Evolutionary conservation across 2,888 invertebrate species (phyloP).

Genomic region (Corbicula japonica): DNA sequence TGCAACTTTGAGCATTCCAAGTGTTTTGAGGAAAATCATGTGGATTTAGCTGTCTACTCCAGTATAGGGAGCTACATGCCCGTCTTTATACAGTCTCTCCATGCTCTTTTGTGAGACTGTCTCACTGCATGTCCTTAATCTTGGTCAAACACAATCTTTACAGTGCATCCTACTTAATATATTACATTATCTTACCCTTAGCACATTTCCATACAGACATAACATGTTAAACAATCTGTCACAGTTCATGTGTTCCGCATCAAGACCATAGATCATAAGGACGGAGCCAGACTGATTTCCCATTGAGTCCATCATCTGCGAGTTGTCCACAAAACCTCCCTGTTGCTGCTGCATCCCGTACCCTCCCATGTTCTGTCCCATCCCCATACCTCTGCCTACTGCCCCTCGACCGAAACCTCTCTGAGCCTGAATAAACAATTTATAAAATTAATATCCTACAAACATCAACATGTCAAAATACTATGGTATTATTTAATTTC

Average conservation of each 20-base stretch:
- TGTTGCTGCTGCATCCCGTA: conserved; percentile 57
- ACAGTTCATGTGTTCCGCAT: conserved; percentile 96
- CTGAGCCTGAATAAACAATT: background rate
- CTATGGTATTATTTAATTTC: too few relatives aligned
- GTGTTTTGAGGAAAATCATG: too few relatives aligned
- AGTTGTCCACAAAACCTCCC: conserved; percentile 51
- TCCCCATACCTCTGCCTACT: conserved; percentile 9
- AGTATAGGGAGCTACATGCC: too few relatives aligned
- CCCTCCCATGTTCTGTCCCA: conserved; percentile 39
- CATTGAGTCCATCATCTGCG: conserved; percentile 7
- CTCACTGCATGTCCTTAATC: too few relatives aligned
- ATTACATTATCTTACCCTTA: conserved; percentile 94
- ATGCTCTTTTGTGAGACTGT: too few relatives aligned
- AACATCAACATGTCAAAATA: too few relatives aligned
- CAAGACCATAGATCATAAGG: conserved; percentile 99
- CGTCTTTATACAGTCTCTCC: too few relatives aligned
- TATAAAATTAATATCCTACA: background rate
- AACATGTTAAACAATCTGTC: conserved; percentile 99
- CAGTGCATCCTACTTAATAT: too few relatives aligned
- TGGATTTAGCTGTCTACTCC: too few relatives aligned
- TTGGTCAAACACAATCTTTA: too few relatives aligned
- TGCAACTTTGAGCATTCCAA: too few relatives aligned
- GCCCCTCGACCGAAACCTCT: conserved; percentile 26
- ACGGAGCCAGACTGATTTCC: conserved; percentile 89
- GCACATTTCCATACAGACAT: conserved; percentile 99